These are phyloP conservation scores for Cuculus canorus DNA, from an alignment of 2,797 vertebrate species.

Conservation along the genomic window DNA sequence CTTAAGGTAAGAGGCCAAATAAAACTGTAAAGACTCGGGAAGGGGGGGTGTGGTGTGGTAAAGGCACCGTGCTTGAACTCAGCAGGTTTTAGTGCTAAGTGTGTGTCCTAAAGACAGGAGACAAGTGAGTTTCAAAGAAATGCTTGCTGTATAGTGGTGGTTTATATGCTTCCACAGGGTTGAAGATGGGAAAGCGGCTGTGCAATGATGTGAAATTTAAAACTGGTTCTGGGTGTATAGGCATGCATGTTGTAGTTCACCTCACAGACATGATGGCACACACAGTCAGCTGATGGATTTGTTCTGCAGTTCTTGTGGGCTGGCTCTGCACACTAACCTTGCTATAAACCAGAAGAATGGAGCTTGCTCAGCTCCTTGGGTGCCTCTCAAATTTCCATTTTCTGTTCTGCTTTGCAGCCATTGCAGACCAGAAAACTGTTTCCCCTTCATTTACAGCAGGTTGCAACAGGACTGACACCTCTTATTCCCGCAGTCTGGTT, in stretches of 20 bases:
- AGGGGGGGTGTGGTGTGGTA: neutral
- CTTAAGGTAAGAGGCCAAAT: slow-evolving; percentile 89
- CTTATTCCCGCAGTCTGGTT: neutral
- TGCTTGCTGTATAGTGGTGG: neutral
- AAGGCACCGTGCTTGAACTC: neutral
- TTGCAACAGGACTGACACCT: neutral
- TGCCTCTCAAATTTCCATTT: neutral
- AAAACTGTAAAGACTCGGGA: slow-evolving; percentile 53
- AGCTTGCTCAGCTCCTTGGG: neutral
- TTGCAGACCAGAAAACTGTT: neutral
- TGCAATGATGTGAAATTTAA: neutral
- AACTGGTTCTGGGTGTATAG: neutral
- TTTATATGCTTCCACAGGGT: neutral
- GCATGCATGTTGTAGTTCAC: neutral
- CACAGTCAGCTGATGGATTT: neutral
- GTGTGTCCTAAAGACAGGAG: neutral
- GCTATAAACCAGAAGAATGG: neutral
- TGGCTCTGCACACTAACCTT: neutral
- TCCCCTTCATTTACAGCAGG: neutral
- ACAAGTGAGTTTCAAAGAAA: neutral
- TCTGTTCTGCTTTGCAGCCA: neutral
- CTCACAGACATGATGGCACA: neutral
- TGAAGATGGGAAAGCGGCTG: neutral
- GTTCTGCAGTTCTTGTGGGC: neutral
- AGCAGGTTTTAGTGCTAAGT: neutral